Base-by-base conservation (phyloP, 2,113 vertebrate genomes). In the Tyto alba region DNA sequence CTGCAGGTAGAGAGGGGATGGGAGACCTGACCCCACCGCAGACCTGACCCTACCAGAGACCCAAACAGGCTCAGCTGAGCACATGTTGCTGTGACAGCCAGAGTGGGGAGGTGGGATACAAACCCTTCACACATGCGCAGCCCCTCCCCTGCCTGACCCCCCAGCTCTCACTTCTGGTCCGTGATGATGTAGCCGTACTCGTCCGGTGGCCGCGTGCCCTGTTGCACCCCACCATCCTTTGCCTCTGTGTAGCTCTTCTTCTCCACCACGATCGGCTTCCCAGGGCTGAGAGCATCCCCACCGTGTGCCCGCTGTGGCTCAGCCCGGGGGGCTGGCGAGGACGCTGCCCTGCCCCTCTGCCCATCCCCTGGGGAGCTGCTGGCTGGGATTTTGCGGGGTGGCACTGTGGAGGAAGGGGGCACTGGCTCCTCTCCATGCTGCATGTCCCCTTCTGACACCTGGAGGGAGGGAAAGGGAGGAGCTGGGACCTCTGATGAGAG, bases 101-200 rank as follows among this genome's bases (percentile, higher is more conserved):
- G 30, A 4, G 25, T 13, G 7, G 4, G 16, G 45, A 22, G 25
- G 17, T 13, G 23, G 43, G 22, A 57, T 27, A 56, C 20, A 71
- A 38, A 47, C 77, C 52, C 45, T 50, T 7, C 25, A 9, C 40
- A 8, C 45, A 25, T 2, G 2, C 14, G 27, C 30, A 63, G 6
- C 22, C 40, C 57, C 59, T 43, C 5, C 4, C 25, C 68, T 47
- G 4, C 25, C 68, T 47, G 7, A 40, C 13, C 36, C 43, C 43
- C 85, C 17, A 5, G 36, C 47, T 85, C 98, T 98, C 94, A 99
- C 99, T 99, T 99, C 96, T 98, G 98, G 95, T 99, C 98, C 2
- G 99, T 99, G 94, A 99, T 76, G 25, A 99, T 99, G 98, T 99
- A 99, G 91, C 99, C 99, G 2, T 99, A 99, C 88, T 99, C 99